Evolutionary conservation across 1,140 invertebrate species (phyloP).

Genomic region (fruit fly (Drosophila melanogaster)): Release_6_plus_ISO1_MT NT_033777.3:11987001-11987500

Average conservation of each 20-base stretch:
- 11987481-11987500: too few relatives aligned
- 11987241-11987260: constrained; percentile 84
- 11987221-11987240: constrained; percentile 86
- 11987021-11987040: constrained; percentile 85
- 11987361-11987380: constrained; percentile 78
- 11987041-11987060: constrained; percentile 84
- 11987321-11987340: constrained; percentile 59
- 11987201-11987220: constrained; percentile 86
- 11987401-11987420: constrained; percentile 1
- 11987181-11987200: constrained; percentile 87
- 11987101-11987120: constrained; percentile 86
- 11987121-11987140: constrained; percentile 62
- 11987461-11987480: too few relatives aligned
- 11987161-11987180: constrained; percentile 40
- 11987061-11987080: constrained; percentile 88
- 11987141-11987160: background rate
- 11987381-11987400: background rate
- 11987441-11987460: too few relatives aligned
- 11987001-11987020: constrained; percentile 86
- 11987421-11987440: constrained; percentile 1
- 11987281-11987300: constrained; percentile 79
- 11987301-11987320: constrained; percentile 70
- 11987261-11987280: constrained; percentile 54
- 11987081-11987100: constrained; percentile 86
- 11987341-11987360: constrained; percentile 74